These are phyloP conservation scores for Prionailurus bengalensis DNA, from an alignment of 2,113 vertebrate genomes.

Conservation along the genomic window DNA sequence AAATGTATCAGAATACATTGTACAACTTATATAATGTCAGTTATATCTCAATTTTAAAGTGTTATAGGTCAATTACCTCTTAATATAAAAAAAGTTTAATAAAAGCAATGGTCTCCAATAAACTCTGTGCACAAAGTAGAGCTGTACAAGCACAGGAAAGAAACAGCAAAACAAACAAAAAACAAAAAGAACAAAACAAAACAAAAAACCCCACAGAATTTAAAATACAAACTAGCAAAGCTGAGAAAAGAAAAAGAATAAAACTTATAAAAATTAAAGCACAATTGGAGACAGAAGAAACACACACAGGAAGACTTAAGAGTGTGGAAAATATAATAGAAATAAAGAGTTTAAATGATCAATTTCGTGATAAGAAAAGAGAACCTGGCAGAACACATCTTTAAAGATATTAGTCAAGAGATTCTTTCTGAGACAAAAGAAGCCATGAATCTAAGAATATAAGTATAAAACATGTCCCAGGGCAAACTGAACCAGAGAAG, in stretches of 20 bases:
- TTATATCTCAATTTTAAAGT: not conserved
- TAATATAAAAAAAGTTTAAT: not conserved
- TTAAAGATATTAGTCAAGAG: not conserved
- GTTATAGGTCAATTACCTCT: too few species aligned
- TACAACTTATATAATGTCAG: not conserved
- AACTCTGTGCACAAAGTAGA: not conserved
- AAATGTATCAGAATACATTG: not conserved
- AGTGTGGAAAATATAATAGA: not conserved
- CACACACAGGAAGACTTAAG: not conserved
- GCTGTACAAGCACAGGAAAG: not conserved
- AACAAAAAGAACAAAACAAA: not conserved
- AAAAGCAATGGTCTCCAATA: not conserved
- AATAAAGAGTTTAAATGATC: not conserved
- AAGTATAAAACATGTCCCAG: not conserved
- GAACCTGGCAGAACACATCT: not conserved
- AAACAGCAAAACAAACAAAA: not conserved
- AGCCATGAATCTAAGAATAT: not conserved
- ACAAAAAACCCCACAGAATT: not conserved
- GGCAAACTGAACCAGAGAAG: not conserved
- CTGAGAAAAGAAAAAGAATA: not conserved
- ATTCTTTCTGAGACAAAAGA: not conserved
- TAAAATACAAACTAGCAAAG: not conserved
- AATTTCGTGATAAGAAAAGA: not conserved
- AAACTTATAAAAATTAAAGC: not conserved
- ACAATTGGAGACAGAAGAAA: not conserved